These are phyloP conservation scores for Cryptocephalus moraei DNA, from an alignment of 2,888 invertebrate species.

Conservation along the genomic window DNA sequence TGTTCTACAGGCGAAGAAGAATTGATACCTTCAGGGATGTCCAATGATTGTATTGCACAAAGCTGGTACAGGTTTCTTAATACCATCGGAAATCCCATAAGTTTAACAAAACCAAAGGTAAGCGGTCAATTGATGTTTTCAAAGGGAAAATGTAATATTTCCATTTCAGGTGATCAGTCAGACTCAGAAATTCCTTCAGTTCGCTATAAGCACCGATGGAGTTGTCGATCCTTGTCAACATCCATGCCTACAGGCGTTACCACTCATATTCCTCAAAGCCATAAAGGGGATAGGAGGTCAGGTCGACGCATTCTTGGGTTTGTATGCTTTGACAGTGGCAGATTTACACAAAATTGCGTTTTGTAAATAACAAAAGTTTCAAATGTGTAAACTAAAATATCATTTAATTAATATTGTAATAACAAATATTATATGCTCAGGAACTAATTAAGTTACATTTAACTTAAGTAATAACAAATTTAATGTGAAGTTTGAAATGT, in stretches of 20 bases:
- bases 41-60: slow-evolving; percentile 83
- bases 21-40: slow-evolving; percentile 75
- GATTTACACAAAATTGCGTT: no score
- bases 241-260: slow-evolving; percentile 72
- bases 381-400: no score
- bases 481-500: no score
- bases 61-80: slow-evolving; percentile 93
- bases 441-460: no score
- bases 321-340: slow-evolving; percentile 22
- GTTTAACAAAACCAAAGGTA: slow-evolving; percentile 76
- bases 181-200: slow-evolving; percentile 67
- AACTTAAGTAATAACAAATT: no score
- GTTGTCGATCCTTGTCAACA: slow-evolving; percentile 85
- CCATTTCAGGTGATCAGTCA: slow-evolving; percentile 43
- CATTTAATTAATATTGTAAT: no score
- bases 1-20: slow-evolving; percentile 57
- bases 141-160: neutral
- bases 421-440: no score
- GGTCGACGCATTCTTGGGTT: slow-evolving; percentile 92
- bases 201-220: slow-evolving; percentile 65
- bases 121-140: slow-evolving; percentile 3
- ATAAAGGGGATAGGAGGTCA: slow-evolving; percentile 88
- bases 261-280: slow-evolving; percentile 84
- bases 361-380: no score
- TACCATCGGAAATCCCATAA: slow-evolving; percentile 90